Conservation (phyloP, 2,797 vertebrate genomes). For the Intellagama lesueurii region DNA sequence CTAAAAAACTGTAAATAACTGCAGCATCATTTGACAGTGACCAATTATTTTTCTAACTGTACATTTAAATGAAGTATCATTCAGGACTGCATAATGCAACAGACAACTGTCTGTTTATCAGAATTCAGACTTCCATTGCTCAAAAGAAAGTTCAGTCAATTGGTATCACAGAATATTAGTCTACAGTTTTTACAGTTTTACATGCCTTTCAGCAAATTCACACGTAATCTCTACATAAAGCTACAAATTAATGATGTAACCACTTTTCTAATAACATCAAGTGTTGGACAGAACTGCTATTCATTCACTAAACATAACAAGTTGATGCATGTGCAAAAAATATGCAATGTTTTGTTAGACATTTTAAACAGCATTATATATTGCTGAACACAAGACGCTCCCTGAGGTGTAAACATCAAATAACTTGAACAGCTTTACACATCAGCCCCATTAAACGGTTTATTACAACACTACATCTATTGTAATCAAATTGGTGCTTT, state of each 20-base stretch:
- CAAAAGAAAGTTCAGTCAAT: slow-evolving; percentile 51
- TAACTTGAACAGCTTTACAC: slow-evolving; percentile 90
- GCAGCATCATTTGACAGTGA: slow-evolving; percentile 62
- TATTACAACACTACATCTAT: slow-evolving; percentile 99
- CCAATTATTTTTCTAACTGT: slow-evolving; percentile 62
- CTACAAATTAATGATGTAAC: slow-evolving; percentile 77
- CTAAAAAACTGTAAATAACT: slow-evolving; percentile 76
- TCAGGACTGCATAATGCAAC: slow-evolving; percentile 52
- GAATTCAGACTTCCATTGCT: slow-evolving; percentile 57
- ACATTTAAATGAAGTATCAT: slow-evolving; percentile 62
- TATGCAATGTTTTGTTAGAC: slow-evolving; percentile 82
- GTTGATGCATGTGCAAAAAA: slow-evolving; percentile 80
- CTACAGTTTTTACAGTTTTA: slow-evolving; percentile 81
- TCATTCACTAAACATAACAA: slow-evolving; percentile 79
- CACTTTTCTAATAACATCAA: slow-evolving; percentile 78
- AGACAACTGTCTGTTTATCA: slow-evolving; percentile 54
- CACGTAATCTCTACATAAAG: slow-evolving; percentile 80
- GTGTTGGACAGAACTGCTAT: slow-evolving; percentile 75
- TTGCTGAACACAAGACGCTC: slow-evolving; percentile 87
- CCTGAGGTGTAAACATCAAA: slow-evolving; percentile 90
- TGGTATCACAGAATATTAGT: slow-evolving; percentile 42
- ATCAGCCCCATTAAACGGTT: slow-evolving; percentile 97
- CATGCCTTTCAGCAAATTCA: slow-evolving; percentile 76
- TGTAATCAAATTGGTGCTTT: slow-evolving; percentile 96
- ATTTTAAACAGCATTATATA: slow-evolving; percentile 80